A percentile compares a stretch with the other conserved stretches of the same genome.
Conservation (phyloP, 1,140 invertebrate species). For the Odontomachus brunneus region DNA sequence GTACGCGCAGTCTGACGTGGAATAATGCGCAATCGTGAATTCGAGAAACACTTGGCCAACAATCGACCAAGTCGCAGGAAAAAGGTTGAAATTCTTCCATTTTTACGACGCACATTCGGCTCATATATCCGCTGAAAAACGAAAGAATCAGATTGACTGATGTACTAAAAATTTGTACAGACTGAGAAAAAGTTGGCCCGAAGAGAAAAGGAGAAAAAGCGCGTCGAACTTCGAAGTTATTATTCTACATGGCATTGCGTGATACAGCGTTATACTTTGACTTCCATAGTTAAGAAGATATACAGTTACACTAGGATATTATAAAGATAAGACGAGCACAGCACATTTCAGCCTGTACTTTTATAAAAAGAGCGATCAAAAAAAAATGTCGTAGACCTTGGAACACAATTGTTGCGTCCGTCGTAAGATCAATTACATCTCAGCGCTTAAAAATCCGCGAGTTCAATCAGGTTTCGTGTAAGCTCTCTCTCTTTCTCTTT, state of each 20-base stretch:
- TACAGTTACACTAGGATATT: constrained; percentile 78
- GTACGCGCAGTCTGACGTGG: constrained; percentile 72
- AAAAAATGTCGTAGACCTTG: constrained; percentile 63
- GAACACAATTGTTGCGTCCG: constrained; percentile 71
- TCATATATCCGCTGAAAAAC: not conserved
- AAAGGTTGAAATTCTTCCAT: not conserved
- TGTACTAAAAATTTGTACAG: no score
- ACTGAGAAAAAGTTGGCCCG: no score
- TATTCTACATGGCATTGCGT: constrained; percentile 73
- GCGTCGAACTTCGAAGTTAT: not conserved
- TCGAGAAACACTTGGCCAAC: constrained; percentile 1
- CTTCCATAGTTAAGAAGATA: constrained; percentile 79
- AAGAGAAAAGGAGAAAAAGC: not conserved
- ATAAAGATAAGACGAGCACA: constrained; percentile 77
- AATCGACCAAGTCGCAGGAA: not conserved
- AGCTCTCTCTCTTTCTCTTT: constrained; percentile 58
- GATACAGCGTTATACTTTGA: constrained; percentile 74
- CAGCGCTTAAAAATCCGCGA: constrained; percentile 64
- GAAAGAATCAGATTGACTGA: no score
- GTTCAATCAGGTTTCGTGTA: constrained; percentile 76
- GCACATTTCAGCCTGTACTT: constrained; percentile 82
- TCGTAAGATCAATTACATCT: constrained; percentile 69
- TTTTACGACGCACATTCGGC: not conserved
- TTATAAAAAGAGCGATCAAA: constrained; percentile 75
- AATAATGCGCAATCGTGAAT: constrained; percentile 48